Conservation (phyloP, 2,113 vertebrate genomes). For the Oriolus oriolus region DNA sequence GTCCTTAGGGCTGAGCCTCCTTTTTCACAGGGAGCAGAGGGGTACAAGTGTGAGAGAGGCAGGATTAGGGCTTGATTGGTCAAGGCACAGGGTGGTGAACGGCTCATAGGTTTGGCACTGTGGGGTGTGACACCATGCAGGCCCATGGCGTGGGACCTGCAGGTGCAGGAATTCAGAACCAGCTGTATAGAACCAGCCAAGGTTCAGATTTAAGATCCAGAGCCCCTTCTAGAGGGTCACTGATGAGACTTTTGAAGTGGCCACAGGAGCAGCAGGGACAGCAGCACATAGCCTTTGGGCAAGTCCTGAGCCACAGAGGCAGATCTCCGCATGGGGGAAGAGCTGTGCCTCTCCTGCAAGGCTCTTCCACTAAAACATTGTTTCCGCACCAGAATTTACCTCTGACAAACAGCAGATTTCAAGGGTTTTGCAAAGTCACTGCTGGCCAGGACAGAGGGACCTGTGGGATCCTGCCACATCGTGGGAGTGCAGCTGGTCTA, state of each 20-base stretch:
- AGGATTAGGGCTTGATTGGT: background rate
- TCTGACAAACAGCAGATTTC: background rate
- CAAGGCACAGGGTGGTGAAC: background rate
- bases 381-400: background rate
- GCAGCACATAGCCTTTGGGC: fast-evolving
- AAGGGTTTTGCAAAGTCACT: background rate
- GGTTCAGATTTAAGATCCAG: background rate
- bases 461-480: background rate
- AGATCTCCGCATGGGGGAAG: fast-evolving
- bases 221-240: background rate
- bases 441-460: background rate
- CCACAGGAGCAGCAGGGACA: background rate
- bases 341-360: background rate
- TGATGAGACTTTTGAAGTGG: background rate
- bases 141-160: fast-evolving
- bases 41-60: fast-evolving
- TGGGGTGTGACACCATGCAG: fast-evolving
- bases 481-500: background rate
- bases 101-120: background rate
- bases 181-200: background rate
- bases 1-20: background rate
- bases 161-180: background rate
- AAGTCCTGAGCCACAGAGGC: background rate
- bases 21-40: background rate
- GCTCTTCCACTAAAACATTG: background rate